Evolutionary conservation across 2,113 vertebrate species (phyloP).

Genomic region (Cryptomyrus ogoouensis): DNA sequence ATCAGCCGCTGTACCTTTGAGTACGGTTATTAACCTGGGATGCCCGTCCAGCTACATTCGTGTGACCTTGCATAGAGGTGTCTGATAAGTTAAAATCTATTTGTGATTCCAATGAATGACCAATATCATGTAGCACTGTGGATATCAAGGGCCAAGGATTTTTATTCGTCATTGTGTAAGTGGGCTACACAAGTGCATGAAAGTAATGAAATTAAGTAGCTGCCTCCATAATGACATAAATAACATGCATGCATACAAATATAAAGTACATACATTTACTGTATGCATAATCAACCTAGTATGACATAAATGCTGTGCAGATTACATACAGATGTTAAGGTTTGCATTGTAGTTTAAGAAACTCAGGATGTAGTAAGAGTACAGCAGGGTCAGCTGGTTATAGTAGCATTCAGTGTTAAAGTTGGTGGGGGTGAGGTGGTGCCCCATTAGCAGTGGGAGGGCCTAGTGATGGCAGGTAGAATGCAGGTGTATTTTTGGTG

Average conservation of each 20-base stretch:
- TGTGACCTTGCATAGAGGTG: background rate
- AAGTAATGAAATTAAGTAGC: background rate
- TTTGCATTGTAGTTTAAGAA: background rate
- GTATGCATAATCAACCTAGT: background rate
- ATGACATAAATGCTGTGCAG: background rate
- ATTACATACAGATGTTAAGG: background rate
- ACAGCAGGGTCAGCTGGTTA: background rate
- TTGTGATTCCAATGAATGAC: background rate
- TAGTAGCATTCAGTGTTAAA: background rate
- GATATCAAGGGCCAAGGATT: background rate
- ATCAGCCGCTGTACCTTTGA: background rate
- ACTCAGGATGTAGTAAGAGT: background rate
- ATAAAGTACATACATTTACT: background rate
- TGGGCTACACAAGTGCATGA: background rate
- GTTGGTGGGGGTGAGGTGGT: background rate
- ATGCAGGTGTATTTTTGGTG: background rate
- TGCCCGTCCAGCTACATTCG: background rate
- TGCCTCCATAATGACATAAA: background rate
- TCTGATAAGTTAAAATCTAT: background rate
- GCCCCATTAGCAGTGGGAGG: background rate
- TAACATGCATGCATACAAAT: background rate
- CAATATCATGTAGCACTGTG: background rate
- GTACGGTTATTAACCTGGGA: background rate
- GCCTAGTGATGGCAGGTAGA: background rate
- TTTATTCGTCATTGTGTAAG: background rate